Conservation (phyloP, 2,113 vertebrate genomes). For the Cynopterus brachyotis region DNA sequence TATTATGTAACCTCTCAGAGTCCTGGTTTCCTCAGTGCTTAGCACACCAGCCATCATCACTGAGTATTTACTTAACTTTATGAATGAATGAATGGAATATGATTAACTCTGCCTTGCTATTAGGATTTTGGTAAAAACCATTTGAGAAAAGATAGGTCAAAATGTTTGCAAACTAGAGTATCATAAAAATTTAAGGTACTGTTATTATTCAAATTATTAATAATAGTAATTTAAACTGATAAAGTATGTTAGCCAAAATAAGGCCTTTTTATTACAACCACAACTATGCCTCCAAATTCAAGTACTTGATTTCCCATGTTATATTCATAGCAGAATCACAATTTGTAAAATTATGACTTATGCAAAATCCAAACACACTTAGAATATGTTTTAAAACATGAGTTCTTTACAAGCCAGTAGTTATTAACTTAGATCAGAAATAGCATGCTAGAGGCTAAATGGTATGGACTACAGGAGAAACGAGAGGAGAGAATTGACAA, state of each 20-base stretch:
- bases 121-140: not conserved
- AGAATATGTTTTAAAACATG: not conserved
- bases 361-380: not conserved
- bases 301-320: not conserved
- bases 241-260: not conserved
- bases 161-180: not conserved
- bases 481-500: not conserved
- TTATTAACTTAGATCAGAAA: not conserved
- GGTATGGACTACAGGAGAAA: not conserved
- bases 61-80: not conserved
- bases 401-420: not conserved
- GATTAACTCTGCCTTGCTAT: not conserved
- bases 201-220: not conserved
- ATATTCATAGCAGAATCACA: not conserved
- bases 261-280: not conserved
- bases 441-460: not conserved
- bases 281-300: not conserved
- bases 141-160: not conserved
- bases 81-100: not conserved
- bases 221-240: not conserved
- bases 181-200: not conserved
- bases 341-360: not conserved
- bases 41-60: not conserved
- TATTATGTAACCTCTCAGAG: not conserved
- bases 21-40: not conserved